These are phyloP conservation scores for Lepidochitona cinerea DNA, from an alignment of 2,888 invertebrate genomes.

Conservation along the genomic window DNA sequence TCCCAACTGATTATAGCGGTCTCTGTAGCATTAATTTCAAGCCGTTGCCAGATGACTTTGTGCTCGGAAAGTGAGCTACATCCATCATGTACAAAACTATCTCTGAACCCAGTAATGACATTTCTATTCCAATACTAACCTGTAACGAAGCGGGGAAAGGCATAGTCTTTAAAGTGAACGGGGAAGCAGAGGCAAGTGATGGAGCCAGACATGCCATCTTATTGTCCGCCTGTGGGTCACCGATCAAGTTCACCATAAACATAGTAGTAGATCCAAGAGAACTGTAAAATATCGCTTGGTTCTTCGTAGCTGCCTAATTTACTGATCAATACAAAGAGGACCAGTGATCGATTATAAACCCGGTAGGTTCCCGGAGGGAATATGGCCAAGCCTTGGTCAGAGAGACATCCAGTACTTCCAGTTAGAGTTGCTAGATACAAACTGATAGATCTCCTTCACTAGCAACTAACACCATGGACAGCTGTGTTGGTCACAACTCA, in stretches of 20 bases:
- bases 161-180: not conserved
- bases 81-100: not conserved
- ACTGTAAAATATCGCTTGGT: not conserved
- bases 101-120: not conserved
- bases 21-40: not conserved
- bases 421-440: too few species aligned
- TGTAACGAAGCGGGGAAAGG: not conserved
- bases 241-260: not conserved
- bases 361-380: not conserved
- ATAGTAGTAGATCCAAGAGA: not conserved
- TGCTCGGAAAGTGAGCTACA: not conserved
- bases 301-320: slow-evolving; percentile 1
- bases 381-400: not conserved
- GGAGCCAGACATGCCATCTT: slow-evolving; percentile 2
- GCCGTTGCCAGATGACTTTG: not conserved
- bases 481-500: not conserved
- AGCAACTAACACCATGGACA: too few species aligned
- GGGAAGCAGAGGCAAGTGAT: not conserved
- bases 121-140: not conserved
- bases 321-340: slow-evolving; percentile 1
- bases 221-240: not conserved
- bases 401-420: too few species aligned
- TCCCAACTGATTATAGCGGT: not conserved
- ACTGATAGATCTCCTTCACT: too few species aligned
- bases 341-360: not conserved